Evolutionary conservation across 1,140 invertebrate genomes (phyloP).

Genomic region (Drosophila murphyi): DNA sequence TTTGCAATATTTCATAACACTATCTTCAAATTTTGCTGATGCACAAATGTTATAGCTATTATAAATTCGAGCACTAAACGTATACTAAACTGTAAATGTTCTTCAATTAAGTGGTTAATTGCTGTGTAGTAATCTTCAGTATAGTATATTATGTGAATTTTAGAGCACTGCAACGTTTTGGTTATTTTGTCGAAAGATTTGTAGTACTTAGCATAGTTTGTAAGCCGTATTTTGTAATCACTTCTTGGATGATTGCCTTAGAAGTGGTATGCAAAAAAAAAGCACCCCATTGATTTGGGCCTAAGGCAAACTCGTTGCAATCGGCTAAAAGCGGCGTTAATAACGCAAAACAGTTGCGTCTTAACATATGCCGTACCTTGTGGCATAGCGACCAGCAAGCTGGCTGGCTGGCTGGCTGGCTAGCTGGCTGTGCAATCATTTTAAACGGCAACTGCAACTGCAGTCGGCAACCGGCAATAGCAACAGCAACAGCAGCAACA

Average conservation of each 20-base stretch:
- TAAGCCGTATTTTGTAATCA: conserved; percentile 18
- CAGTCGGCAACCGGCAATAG: conserved; percentile 36
- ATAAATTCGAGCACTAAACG: too few relatives aligned
- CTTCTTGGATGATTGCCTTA: conserved; percentile 6
- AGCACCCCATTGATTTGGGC: conserved; percentile 21
- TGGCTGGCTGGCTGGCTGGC: neutral
- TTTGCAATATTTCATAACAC: too few relatives aligned
- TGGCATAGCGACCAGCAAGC: conserved; percentile 16
- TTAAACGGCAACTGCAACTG: conserved; percentile 51
- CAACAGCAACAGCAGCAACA: conserved; percentile 8
- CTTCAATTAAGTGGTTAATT: neutral
- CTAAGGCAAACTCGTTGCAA: conserved; percentile 46
- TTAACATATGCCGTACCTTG: conserved; percentile 26
- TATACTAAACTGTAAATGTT: neutral
- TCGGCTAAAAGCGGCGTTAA: conserved; percentile 52
- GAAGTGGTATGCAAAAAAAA: conserved; percentile 31
- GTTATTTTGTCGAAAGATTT: conserved; percentile 5
- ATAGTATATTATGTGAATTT: neutral
- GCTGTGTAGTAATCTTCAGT: too few relatives aligned
- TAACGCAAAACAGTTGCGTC: conserved; percentile 50
- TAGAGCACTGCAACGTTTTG: neutral
- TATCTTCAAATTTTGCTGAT: too few relatives aligned
- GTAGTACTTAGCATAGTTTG: conserved; percentile 8
- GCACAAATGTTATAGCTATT: too few relatives aligned
- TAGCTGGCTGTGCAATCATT: conserved; percentile 41